Conservation (phyloP, 2,797 vertebrate species). For the Eidolon dupreanum region DNA sequence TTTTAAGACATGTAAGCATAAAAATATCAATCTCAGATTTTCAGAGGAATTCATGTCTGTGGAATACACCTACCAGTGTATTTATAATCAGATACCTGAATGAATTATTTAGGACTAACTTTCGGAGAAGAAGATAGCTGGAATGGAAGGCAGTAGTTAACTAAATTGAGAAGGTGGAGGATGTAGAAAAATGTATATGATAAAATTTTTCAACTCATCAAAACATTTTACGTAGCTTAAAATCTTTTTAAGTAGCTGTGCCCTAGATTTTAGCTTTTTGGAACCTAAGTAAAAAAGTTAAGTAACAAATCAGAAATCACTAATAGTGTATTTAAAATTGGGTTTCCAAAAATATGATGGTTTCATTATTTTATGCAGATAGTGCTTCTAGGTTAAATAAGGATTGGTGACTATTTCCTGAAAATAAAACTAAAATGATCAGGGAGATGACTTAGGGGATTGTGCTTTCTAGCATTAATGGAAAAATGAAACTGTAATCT, state of each 20-base stretch:
- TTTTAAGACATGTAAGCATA: slow-evolving; percentile 39
- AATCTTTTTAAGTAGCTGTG: background rate
- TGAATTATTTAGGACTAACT: slow-evolving; percentile 38
- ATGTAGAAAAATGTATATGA: background rate
- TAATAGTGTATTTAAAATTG: slow-evolving; percentile 32
- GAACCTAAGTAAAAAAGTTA: background rate
- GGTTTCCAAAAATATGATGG: background rate
- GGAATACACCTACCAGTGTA: background rate
- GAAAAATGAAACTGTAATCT: background rate
- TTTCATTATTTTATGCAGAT: background rate
- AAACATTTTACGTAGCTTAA: background rate
- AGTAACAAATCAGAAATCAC: slow-evolving; percentile 38
- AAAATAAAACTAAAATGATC: background rate
- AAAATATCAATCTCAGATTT: background rate
- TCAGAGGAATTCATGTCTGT: background rate
- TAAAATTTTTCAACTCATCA: background rate
- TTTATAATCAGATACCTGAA: background rate
- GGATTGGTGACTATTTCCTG: background rate
- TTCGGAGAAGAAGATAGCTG: background rate
- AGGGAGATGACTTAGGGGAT: background rate
- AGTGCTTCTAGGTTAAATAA: background rate
- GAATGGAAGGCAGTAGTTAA: background rate
- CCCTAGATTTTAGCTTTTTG: slow-evolving; percentile 39
- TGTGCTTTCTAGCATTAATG: background rate
- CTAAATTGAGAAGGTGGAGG: background rate